Conservation (phyloP, 1,140 invertebrate species). For the Temnothorax nylanderi region DNA sequence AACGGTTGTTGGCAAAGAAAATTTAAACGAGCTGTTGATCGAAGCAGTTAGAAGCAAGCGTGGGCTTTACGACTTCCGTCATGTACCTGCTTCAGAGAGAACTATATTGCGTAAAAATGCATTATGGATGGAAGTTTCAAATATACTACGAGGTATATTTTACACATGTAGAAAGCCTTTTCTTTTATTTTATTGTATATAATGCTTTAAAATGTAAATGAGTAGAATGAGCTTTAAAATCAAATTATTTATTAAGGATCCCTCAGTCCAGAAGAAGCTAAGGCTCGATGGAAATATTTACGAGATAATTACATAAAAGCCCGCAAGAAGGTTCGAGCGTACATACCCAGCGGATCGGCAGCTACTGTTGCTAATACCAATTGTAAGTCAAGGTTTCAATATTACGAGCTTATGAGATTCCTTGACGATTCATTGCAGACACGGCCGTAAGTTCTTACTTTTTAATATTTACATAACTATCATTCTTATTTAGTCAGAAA, state of each 20-base stretch:
- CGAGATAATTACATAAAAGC: slow-evolving; percentile 16
- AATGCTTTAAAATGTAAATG: too few relatives aligned
- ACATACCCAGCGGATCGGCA: slow-evolving; percentile 19
- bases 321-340: not conserved
- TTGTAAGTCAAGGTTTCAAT: too few relatives aligned
- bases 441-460: not conserved
- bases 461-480: too few relatives aligned
- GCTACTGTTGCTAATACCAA: too few relatives aligned
- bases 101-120: not conserved
- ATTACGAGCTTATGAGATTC: not conserved
- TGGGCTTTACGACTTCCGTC: not conserved
- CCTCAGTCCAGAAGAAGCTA: not conserved
- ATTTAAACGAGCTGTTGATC: not conserved
- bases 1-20: not conserved
- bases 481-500: not conserved
- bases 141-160: too few relatives aligned
- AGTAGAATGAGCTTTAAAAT: too few relatives aligned
- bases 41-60: slow-evolving; percentile 15
- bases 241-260: too few relatives aligned
- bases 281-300: slow-evolving; percentile 2
- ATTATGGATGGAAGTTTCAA: too few relatives aligned
- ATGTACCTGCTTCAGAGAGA: slow-evolving; percentile 9
- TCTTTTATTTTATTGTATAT: too few relatives aligned
- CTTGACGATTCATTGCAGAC: not conserved
- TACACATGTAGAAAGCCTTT: too few relatives aligned